Conservation (phyloP, 1,140 invertebrate species). For the Arion vulgaris region DNA sequence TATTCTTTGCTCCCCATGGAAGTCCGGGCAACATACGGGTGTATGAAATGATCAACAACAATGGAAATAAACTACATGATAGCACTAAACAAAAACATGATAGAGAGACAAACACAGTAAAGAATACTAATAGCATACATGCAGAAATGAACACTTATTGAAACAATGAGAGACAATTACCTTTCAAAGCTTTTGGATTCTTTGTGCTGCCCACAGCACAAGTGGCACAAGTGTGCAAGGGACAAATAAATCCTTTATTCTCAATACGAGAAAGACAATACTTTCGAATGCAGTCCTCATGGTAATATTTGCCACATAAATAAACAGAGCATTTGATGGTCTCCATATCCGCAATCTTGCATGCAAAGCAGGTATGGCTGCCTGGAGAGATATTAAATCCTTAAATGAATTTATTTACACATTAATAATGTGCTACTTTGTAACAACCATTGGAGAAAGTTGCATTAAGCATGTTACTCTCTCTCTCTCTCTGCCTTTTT, state of each 20-base stretch:
- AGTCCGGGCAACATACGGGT: too few species aligned
- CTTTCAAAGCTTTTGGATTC: slow-evolving; percentile 62
- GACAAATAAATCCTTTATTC: slow-evolving; percentile 78
- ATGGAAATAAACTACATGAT: too few species aligned
- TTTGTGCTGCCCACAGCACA: slow-evolving; percentile 87
- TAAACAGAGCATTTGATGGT: slow-evolving; percentile 72
- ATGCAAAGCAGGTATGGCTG: slow-evolving; percentile 84
- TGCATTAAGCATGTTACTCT: too few species aligned
- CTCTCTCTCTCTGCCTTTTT: too few species aligned
- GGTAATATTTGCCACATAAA: slow-evolving; percentile 75
- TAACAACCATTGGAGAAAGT: too few species aligned
- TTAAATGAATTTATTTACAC: neutral
- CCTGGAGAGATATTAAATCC: slow-evolving; percentile 74
- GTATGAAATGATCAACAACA: too few species aligned
- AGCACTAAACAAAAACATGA: too few species aligned
- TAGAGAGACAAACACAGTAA: neutral
- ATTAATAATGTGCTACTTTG: too few species aligned
- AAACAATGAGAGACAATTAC: slow-evolving; percentile 26
- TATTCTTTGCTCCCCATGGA: too few species aligned
- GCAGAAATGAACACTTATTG: too few species aligned
- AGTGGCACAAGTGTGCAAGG: slow-evolving; percentile 90
- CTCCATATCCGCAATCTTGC: slow-evolving; percentile 75
- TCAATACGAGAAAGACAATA: slow-evolving; percentile 64
- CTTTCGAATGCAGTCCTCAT: slow-evolving; percentile 72
- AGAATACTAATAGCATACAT: neutral